Base-by-base conservation (phyloP, 2,113 vertebrate species). In the Xenopus laevis region DNA sequence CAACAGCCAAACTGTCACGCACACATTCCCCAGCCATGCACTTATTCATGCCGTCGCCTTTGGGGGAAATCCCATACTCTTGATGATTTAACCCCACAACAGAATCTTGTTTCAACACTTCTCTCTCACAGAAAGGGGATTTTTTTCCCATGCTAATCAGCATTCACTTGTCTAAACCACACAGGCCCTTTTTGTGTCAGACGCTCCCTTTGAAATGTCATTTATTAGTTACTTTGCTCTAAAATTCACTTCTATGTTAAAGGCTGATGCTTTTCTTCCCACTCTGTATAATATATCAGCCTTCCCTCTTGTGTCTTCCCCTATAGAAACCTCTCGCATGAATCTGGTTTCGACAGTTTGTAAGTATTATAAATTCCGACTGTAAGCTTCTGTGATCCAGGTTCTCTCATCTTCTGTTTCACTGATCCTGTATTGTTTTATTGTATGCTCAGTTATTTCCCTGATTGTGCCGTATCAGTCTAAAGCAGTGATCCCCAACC, bases 71-170 rank as follows among this genome's bases (percentile, higher is more conserved):
- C 65, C 62, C 65, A 75, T 75, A 62, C 58, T 30, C 45, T 67
- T 75, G 73, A 75, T 68, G 63, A 68, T 57, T 68, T 74, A 13
- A 64, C 72, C 61, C 57, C 45, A 69, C 68, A 61, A 63, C 73
- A 75, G 57, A 68, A 62, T 61, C 66, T 75, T 63, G 57, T 74
- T 74, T 74, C 64, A 74, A 60, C 65, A 46, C 65, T 18, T 17
- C 59, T 40, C 33, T 61, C 60, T 23, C 10, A 21, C 64, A 66
- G 21, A n/a, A 53, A 46, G 68, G 73, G 65, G 40, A 75, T 61
- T 60, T 52, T 52, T 69, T 59, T 69, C 40, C 65, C 53, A 55
- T 16, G 62, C 59, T 61, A 68, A 61, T 75, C 57, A 50, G 16
- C 15, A 61, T n/a, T 9, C 55, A 52, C 44, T 55, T 55, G 53